Percentiles rank a stretch among this genome's conserved stretches.
Conservation (phyloP, 2,797 vertebrate genomes). For the Pogoniulus pusillus region DNA sequence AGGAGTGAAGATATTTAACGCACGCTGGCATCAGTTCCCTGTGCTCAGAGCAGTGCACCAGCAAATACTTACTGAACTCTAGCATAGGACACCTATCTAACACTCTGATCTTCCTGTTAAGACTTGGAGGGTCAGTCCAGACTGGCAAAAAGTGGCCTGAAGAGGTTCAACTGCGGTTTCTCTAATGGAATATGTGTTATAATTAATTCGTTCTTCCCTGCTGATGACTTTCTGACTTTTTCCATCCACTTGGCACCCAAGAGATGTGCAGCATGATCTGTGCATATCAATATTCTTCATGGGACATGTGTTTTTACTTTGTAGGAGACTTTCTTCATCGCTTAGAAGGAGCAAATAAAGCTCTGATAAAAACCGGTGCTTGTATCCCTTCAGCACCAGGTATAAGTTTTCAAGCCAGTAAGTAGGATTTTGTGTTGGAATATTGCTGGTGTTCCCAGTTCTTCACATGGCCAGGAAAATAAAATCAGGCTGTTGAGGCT, state of each 20-base stretch:
- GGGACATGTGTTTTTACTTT: constrained; percentile 43
- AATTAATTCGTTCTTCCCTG: constrained; percentile 17
- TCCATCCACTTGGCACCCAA: constrained; percentile 5
- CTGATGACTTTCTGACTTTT: constrained; percentile 36
- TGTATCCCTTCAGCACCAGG: constrained; percentile 47
- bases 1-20: neutral
- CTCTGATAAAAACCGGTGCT: constrained; percentile 50
- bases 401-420: constrained; percentile 37
- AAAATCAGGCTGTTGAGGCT: constrained; percentile 51
- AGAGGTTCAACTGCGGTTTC: neutral
- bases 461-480: constrained; percentile 45
- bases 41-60: neutral
- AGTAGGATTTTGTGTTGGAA: constrained; percentile 28
- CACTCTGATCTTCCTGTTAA: neutral
- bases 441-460: constrained; percentile 18
- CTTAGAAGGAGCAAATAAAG: constrained; percentile 41
- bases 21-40: neutral
- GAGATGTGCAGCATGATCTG: constrained; percentile 19
- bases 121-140: neutral
- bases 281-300: constrained; percentile 31
- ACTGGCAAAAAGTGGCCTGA: neutral
- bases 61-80: neutral
- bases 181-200: neutral
- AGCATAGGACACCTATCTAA: neutral
- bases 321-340: constrained; percentile 11